Evolutionary conservation across 2,797 vertebrate genomes (phyloP).

Genomic region (Somateria mollissima): DNA sequence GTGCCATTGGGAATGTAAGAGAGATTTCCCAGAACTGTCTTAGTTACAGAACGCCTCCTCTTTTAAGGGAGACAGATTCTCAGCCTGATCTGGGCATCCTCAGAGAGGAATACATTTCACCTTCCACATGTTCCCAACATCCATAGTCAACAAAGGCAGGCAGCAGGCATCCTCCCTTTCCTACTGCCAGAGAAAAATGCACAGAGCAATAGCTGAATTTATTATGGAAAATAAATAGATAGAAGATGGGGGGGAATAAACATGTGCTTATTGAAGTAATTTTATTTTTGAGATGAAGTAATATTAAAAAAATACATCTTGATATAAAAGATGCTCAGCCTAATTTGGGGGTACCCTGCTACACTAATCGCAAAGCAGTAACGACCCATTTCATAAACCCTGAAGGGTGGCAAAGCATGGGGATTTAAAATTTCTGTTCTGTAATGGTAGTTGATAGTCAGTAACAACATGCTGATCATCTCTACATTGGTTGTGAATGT

Average conservation of each 20-base stretch:
- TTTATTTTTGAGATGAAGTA: background rate
- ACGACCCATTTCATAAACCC: background rate
- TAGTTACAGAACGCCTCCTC: background rate
- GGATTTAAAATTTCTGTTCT: background rate
- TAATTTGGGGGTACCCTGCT: background rate
- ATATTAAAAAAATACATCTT: background rate
- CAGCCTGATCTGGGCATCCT: background rate
- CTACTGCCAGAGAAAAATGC: background rate
- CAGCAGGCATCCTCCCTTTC: background rate
- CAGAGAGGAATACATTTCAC: background rate
- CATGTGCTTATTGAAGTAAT: background rate
- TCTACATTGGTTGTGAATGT: background rate
- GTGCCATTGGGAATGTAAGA: background rate
- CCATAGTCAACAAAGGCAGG: background rate
- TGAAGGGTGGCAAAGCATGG: background rate
- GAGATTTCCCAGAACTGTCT: background rate
- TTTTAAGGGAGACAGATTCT: background rate
- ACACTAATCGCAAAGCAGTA: background rate
- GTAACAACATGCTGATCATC: background rate
- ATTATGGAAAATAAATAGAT: background rate
- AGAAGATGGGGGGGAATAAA: background rate
- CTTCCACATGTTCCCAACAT: background rate
- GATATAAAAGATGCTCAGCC: accelerated
- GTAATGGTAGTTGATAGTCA: background rate
- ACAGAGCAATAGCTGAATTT: background rate